phyloP scores from a whole-genome alignment of 1,140 invertebrate genomes.

The Adoxophyes honmai region DNA sequence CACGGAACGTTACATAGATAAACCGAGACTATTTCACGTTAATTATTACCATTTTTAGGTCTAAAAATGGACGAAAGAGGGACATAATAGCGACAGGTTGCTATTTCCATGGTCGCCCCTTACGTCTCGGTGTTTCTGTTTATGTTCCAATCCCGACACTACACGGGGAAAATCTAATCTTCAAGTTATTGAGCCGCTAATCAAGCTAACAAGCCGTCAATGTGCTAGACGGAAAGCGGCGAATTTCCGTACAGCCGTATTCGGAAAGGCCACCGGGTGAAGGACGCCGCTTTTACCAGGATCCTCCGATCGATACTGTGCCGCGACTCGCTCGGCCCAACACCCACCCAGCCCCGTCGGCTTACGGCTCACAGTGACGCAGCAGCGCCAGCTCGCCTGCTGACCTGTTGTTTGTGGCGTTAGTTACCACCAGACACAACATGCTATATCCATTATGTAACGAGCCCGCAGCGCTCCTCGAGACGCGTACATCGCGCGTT shows the following conservation, averaged over 20 bases:
- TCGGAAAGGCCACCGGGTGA: conserved; percentile 60
- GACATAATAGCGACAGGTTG: too few relatives aligned
- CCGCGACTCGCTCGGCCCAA: background rate
- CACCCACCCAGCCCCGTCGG: background rate
- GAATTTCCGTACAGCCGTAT: background rate
- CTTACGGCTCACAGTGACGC: background rate
- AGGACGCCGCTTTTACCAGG: conserved; percentile 40
- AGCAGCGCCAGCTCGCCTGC: background rate
- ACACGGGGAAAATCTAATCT: too few relatives aligned
- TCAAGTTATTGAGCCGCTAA: too few relatives aligned
- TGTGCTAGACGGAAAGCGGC: conserved; percentile 1
- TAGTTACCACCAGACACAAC: conserved; percentile 14
- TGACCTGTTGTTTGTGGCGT: conserved; percentile 6
- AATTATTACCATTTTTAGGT: too few relatives aligned
- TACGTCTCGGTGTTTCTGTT: too few relatives aligned
- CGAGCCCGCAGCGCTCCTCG: background rate
- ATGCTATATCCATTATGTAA: conserved; percentile 6
- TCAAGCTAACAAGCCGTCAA: conserved; percentile 1
- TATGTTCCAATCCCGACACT: too few relatives aligned
- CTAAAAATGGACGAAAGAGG: too few relatives aligned
- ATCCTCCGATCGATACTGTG: conserved; percentile 10
- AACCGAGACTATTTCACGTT: too few relatives aligned
- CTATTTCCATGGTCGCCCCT: too few relatives aligned
- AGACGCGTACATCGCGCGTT: background rate
- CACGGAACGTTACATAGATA: too few relatives aligned